Base-by-base conservation (phyloP, 1,140 invertebrate species). In the Delia radicum region DNA sequence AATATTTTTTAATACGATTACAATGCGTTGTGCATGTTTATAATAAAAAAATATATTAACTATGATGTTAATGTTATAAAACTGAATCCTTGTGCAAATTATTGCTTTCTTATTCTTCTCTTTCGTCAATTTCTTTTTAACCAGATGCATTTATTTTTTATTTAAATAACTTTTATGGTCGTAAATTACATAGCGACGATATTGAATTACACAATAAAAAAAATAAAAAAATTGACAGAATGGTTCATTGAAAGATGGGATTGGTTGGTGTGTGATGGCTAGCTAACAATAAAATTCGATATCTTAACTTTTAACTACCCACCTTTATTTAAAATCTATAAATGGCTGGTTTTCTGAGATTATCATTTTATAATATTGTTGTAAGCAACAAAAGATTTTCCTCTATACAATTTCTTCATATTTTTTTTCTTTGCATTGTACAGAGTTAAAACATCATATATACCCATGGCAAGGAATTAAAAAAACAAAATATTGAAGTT, bases 151-250 rank as follows among this genome's bases (percentile, higher is more conserved):
- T 55, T 55, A 55, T 55, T 55, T 55, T 55, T 55, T 55, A 55
- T 55, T 55, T 55, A 55, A 55, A 55, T 55, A 55, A 55, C 24
- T 55, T 55, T 55, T 55, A 55, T 55, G 48, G 48, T 55, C 48
- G 48, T 55, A 55, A 55, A 55, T 55, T 55, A 55, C 48, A 55
- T 21, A 55, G 24, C 48, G 24, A 55, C 4, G 48, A 55, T 55
- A 55, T 55, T 55, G 48, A 55, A 55, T 55, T 55, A 21, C 48
- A 55, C 24, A 18, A 21, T 55, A 21, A 55, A 55, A 24, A 55
- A 21, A 21, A 24, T 24, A 55, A 55, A 55, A 55, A 55, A 55
- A 55, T 55, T 55, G 48, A 55, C n/a, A 5, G n/a, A 3, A 55
- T 21, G 18, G 48, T 55, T 55, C n/a, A 7, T 24, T 55, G 48